Base-by-base conservation (phyloP, 2,113 vertebrate species). In the Cygnus buccinator region DNA sequence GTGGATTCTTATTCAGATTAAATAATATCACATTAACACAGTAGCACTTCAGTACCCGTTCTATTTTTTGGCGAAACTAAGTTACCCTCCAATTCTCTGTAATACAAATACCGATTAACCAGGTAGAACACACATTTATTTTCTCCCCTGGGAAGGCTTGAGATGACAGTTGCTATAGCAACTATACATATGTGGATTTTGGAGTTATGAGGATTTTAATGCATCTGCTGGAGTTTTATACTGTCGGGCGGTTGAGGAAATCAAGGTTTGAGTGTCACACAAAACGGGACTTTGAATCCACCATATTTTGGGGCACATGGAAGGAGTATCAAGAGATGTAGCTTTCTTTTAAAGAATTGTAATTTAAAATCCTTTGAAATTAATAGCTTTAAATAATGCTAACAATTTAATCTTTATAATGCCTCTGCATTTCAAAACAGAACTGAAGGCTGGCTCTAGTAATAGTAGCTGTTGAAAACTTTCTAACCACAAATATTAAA, bases 81-180 rank as follows among this genome's bases (percentile, higher is more conserved):
- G 81, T 92, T 96, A 90, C 81, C 67, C 81, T 94, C 85, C 94
- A 84, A 81, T 96, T 96, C 92, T 50, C 52, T 63, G 81, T 31
- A 91, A 79, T 85, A 85, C 90, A 89, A 96, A 94, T 84, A 95
- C 84, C 46, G 61, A 97, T 97, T 96, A 95, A 74, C 79, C 95
- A 92, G 92, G 86, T 93, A 95, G 95, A 84, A 80, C 74, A 87
- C 85, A 65, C 75, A 77, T 81, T 87, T 89, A 85, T 96, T 95
- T 95, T 94, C 93, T 94, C 96, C 78, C 81, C 13, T 48, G 93
- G 84, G 92, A 97, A 96, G 94, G 77, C 74, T 78, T 68, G 84
- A 93, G 93, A 65, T 96, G 82, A 65, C 78, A 95, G 97, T 97
- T 97, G 77, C 97, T 70, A 96, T 96, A 77, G 95, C 88, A 95